Evolutionary conservation across 2,797 vertebrate species (phyloP).

Genomic region (Myotis myotis): DNA sequence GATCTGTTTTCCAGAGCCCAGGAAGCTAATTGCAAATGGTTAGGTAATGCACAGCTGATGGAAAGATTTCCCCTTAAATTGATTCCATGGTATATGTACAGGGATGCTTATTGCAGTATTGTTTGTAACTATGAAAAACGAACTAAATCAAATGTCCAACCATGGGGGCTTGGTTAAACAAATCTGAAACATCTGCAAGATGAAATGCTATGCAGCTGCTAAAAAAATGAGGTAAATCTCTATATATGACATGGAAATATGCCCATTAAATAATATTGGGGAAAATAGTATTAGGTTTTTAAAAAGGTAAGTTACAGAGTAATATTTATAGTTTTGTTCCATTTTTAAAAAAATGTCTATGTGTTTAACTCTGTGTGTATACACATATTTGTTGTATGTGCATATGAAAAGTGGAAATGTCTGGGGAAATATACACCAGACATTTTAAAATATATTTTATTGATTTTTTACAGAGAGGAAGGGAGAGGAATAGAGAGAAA

Average conservation of each 20-base stretch:
- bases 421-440: conserved; percentile 5
- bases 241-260: conserved; percentile 14
- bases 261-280: not conserved
- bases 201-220: conserved; percentile 27
- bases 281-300: not conserved
- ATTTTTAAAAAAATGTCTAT: not conserved
- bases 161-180: conserved; percentile 37
- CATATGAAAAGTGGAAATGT: conserved; percentile 17
- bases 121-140: conserved; percentile 62
- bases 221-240: conserved; percentile 25
- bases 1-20: conserved; percentile 66
- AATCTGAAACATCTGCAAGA: conserved; percentile 33
- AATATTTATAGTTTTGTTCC: conserved; percentile 39
- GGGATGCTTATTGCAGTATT: conserved; percentile 48
- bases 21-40: conserved; percentile 75
- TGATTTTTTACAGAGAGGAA: not conserved
- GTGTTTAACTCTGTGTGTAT: not conserved
- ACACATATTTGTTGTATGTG: not conserved
- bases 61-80: conserved; percentile 70
- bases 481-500: no score
- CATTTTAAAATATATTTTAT: no score
- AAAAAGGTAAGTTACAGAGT: conserved; percentile 12
- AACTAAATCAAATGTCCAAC: conserved; percentile 59
- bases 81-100: conserved; percentile 55
- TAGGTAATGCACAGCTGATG: conserved; percentile 72